phyloP scores from a whole-genome alignment of 2,113 vertebrate species.

The Nansenia antarctica region DNA sequence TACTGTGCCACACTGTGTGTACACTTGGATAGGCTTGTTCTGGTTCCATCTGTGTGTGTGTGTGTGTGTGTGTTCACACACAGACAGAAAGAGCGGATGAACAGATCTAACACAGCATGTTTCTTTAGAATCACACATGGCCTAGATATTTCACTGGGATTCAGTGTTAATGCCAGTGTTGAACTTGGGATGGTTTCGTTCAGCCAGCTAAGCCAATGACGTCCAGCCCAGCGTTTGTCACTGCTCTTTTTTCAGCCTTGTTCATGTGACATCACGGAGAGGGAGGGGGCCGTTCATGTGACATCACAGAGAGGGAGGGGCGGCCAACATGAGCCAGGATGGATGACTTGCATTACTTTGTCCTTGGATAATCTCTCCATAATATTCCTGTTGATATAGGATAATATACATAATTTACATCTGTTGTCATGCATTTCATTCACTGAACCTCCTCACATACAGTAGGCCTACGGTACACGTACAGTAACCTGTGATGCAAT shows the following conservation, averaged over 20 bases:
- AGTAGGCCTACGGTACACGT: no score
- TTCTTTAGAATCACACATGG: constrained; percentile 41
- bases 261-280: not conserved
- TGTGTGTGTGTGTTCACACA: no score
- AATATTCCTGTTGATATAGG: no score
- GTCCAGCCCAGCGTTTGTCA: constrained; percentile 20
- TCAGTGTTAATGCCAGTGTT: constrained; percentile 55
- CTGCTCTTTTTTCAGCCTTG: not conserved
- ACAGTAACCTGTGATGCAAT: no score
- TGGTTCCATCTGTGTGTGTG: constrained; percentile 10
- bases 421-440: no score
- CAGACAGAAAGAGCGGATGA: not conserved
- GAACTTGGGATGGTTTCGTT: constrained; percentile 21
- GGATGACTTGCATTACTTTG: no score
- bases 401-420: no score
- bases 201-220: not conserved
- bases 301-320: no score
- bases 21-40: not conserved
- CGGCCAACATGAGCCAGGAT: no score
- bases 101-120: constrained; percentile 37
- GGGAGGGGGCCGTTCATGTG: no score
- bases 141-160: constrained; percentile 54
- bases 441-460: no score
- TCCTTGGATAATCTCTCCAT: no score
- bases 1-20: not conserved